Percentiles rank a stretch among this genome's conserved stretches.
Evolutionary conservation across 35 echinoderm and acorn worm species (phyloP).

Genomic region (Amphiura filiformis): DNA sequence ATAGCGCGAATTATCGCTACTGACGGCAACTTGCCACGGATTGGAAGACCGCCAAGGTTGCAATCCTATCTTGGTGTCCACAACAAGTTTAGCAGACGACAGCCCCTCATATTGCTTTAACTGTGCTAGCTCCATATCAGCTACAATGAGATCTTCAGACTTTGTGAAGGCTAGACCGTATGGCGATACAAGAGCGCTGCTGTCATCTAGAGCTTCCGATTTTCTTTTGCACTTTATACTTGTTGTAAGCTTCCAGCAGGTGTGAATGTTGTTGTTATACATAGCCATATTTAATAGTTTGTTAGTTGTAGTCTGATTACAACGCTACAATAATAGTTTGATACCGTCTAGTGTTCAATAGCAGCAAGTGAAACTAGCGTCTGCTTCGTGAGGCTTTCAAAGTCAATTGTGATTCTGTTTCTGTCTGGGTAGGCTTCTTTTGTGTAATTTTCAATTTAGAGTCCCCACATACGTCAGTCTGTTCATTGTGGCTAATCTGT

Average conservation of each 20-base stretch:
- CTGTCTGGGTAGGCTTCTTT: too few relatives aligned
- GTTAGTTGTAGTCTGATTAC: too few relatives aligned
- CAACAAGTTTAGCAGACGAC: neutral
- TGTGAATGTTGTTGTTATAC: neutral
- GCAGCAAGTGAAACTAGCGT: too few relatives aligned
- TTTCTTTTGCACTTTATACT: neutral
- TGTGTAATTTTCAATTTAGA: too few relatives aligned
- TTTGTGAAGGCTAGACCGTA: neutral
- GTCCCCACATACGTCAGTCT: too few relatives aligned
- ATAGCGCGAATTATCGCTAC: neutral
- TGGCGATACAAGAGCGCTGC: neutral
- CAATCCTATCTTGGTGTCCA: neutral
- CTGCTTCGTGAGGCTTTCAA: too few relatives aligned
- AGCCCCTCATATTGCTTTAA: neutral
- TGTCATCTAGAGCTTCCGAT: neutral
- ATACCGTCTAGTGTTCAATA: too few relatives aligned
- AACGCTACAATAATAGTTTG: too few relatives aligned
- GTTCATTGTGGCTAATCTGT: too few relatives aligned
- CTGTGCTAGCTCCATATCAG: neutral
- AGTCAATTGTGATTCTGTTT: too few relatives aligned
- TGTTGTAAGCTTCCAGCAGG: neutral
- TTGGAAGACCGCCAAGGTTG: neutral
- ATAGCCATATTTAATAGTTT: neutral
- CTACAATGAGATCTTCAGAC: neutral
- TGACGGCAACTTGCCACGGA: neutral